These are phyloP conservation scores for Fulica atra DNA, from an alignment of 2,113 vertebrate genomes.

Conservation along the genomic window DNA sequence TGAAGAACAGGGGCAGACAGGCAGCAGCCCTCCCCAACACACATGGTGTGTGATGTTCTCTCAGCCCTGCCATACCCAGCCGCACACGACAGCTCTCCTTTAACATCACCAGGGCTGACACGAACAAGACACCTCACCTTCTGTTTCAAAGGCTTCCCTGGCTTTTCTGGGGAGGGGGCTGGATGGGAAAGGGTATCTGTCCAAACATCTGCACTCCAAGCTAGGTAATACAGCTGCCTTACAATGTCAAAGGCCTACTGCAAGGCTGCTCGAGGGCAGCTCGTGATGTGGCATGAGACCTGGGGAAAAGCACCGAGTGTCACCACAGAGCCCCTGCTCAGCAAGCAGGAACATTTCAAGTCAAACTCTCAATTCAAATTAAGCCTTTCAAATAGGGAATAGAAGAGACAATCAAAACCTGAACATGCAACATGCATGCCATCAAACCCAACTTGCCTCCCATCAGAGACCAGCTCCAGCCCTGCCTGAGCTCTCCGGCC, in stretches of 20 bases:
- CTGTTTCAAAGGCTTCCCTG: not conserved
- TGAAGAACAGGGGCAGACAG: not conserved
- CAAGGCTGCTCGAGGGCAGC: not conserved
- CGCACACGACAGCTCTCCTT: not conserved
- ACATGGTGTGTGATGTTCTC: accelerated
- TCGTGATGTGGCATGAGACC: not conserved
- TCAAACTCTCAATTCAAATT: not conserved
- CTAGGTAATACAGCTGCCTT: not conserved
- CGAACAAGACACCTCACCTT: not conserved
- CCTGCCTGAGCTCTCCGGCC: not conserved
- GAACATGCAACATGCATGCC: not conserved
- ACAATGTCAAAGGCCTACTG: not conserved
- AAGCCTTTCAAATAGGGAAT: not conserved
- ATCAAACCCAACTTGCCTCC: not conserved
- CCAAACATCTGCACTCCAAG: not conserved
- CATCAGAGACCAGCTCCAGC: not conserved
- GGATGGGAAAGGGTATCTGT: not conserved
- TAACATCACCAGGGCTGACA: not conserved
- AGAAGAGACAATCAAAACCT: not conserved
- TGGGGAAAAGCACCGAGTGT: not conserved
- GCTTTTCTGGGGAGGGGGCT: too few relatives aligned
- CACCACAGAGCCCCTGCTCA: not conserved
- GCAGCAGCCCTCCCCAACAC: not conserved
- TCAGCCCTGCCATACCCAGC: not conserved
- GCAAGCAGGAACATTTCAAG: not conserved